A percentile compares a stretch with the other conserved stretches of the same genome.
phyloP scores from a whole-genome alignment of 2,113 vertebrate genomes.

The Hyaena hyaena region DNA sequence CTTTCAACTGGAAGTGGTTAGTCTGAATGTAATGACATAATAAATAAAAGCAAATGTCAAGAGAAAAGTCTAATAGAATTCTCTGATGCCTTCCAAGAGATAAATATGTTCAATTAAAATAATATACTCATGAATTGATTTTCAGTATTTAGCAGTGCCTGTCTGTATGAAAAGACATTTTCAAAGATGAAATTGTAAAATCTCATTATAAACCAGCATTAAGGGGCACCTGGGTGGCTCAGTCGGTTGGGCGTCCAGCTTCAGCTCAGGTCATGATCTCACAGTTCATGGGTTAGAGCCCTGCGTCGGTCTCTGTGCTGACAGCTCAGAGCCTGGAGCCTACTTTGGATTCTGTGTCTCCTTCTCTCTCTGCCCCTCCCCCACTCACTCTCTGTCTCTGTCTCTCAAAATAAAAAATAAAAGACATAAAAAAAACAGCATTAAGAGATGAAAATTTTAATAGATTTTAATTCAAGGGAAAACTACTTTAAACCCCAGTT shows the following conservation, averaged over 20 bases:
- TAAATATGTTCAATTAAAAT: background rate
- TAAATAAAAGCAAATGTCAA: constrained; percentile 39
- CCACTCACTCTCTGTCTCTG: too few relatives aligned
- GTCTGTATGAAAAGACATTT: constrained; percentile 28
- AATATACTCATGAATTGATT: background rate
- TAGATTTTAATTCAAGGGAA: constrained; percentile 13
- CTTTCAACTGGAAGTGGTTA: background rate
- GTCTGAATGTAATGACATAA: background rate
- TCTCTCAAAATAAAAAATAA: too few relatives aligned
- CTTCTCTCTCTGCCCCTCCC: too few relatives aligned
- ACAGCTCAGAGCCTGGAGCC: too few relatives aligned
- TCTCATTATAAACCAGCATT: background rate
- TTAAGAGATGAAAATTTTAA: background rate
- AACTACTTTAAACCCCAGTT: constrained; percentile 19
- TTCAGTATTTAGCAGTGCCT: constrained; percentile 12
- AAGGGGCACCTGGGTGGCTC: too few relatives aligned
- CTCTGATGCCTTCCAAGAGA: background rate
- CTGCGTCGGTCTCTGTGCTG: too few relatives aligned
- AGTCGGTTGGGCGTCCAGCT: too few relatives aligned
- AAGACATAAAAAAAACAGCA: background rate
- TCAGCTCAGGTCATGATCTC: too few relatives aligned
- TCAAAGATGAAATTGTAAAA: constrained; percentile 13
- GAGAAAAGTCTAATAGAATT: constrained; percentile 5
- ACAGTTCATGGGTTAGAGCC: too few relatives aligned
- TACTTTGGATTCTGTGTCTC: too few relatives aligned